These are phyloP conservation scores for Pentamera pediparva DNA, from an alignment of 53 echinoderm and acorn worm species.

Conservation along the genomic window DNA sequence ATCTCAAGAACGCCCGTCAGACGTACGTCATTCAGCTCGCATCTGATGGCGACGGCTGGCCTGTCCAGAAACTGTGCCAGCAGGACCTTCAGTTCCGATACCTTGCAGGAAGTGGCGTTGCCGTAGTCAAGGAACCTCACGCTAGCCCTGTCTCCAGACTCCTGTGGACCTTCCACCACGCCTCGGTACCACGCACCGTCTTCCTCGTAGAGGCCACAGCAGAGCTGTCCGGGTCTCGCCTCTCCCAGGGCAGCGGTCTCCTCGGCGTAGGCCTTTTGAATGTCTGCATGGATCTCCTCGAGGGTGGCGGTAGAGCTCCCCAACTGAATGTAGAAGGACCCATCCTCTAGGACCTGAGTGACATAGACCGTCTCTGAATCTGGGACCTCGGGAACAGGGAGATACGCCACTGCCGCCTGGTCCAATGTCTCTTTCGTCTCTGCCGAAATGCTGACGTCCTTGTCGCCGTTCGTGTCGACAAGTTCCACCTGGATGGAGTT, in stretches of 20 bases:
- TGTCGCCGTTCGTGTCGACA: constrained; percentile 53
- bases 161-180: constrained; percentile 37
- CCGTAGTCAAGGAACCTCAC: constrained; percentile 93
- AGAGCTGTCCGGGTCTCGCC: constrained; percentile 16
- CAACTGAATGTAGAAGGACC: constrained; percentile 60
- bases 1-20: constrained; percentile 28
- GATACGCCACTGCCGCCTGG: constrained; percentile 25
- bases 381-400: constrained; percentile 27
- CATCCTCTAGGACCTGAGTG: constrained; percentile 53
- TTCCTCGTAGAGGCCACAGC: constrained; percentile 75
- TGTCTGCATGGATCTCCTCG: constrained; percentile 44
- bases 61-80: constrained; percentile 50
- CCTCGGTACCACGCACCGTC: constrained; percentile 88
- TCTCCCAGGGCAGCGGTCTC: constrained; percentile 1
- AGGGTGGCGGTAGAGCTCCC: constrained; percentile 49
- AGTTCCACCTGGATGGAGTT: constrained; percentile 44
- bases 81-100: constrained; percentile 48
- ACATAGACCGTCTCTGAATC: constrained; percentile 45
- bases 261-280: constrained; percentile 52
- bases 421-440: constrained; percentile 47
- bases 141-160: constrained; percentile 37
- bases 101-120: constrained; percentile 55
- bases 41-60: constrained; percentile 58
- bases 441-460: constrained; percentile 53
- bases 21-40: constrained; percentile 42